Percentiles rank a stretch among this genome's conserved stretches.
phyloP scores from a whole-genome alignment of 2,888 invertebrate genomes.

The Pristionchus mayeri region DNA sequence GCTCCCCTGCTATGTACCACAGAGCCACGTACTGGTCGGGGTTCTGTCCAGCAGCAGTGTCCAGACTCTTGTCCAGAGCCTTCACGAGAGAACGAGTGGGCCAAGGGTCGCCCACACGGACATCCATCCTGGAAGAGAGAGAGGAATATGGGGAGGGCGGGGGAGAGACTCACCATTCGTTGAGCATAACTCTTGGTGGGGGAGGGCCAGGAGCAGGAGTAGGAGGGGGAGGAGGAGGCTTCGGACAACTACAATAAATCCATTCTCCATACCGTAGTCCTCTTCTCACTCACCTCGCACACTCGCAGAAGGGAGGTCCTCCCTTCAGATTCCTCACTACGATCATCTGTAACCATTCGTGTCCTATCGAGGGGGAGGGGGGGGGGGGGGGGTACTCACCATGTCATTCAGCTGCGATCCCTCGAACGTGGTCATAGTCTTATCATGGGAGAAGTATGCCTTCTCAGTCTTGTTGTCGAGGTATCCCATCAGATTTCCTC shows the following conservation, averaged over 20 bases:
- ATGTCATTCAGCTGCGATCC: neutral
- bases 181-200: constrained; percentile 56
- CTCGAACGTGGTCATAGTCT: constrained; percentile 53
- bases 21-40: constrained; percentile 48
- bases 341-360: too few relatives aligned
- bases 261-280: constrained; percentile 57
- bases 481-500: constrained; percentile 56
- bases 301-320: constrained; percentile 59
- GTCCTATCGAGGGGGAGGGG: too few relatives aligned
- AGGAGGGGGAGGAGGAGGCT: constrained; percentile 47
- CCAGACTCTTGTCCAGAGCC: constrained; percentile 52
- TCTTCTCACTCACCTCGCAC: too few relatives aligned
- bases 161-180: constrained; percentile 58
- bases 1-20: constrained; percentile 56
- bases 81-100: constrained; percentile 50
- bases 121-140: neutral
- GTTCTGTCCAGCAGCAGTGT: constrained; percentile 35
- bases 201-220: constrained; percentile 55
- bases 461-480: constrained; percentile 66
- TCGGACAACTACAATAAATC: constrained; percentile 9
- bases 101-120: constrained; percentile 41
- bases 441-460: constrained; percentile 58
- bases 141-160: too few relatives aligned
- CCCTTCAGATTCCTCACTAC: constrained; percentile 58
- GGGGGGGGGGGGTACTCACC: too few relatives aligned